Conservation (phyloP, 2,113 vertebrate species). For the Lamprologus lemairii region DNA sequence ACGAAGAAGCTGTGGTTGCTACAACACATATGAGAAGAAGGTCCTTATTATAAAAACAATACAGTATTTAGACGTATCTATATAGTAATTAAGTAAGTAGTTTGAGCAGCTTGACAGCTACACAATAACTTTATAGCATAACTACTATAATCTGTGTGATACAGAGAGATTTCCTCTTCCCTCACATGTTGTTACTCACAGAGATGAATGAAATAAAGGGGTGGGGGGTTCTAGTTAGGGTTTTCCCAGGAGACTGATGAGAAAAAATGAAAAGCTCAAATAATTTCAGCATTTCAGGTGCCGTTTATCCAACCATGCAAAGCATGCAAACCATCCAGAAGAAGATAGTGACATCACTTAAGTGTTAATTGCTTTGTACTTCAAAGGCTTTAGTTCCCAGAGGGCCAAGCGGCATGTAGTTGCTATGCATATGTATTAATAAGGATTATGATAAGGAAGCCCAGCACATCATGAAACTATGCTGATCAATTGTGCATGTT, state of each 20-base stretch:
- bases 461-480: constrained; percentile 14
- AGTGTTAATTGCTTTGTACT: constrained; percentile 67
- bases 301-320: neutral
- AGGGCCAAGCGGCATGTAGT: constrained; percentile 21
- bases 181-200: neutral
- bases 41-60: neutral
- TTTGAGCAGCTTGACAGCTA: neutral
- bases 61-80: neutral
- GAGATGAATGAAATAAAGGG: neutral
- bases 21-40: neutral
- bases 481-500: constrained; percentile 30
- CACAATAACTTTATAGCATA: neutral
- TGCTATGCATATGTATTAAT: constrained; percentile 54
- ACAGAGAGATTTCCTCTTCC: neutral
- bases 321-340: neutral
- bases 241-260: neutral
- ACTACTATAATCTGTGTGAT: neutral
- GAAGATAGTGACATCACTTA: constrained; percentile 41
- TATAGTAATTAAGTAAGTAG: neutral
- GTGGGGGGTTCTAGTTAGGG: neutral
- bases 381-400: constrained; percentile 55
- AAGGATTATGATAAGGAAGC: constrained; percentile 38
- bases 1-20: neutral
- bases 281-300: neutral
- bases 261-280: neutral